Conservation (phyloP, 2,113 vertebrate species). For the Oncorhynchus nerka region DNA sequence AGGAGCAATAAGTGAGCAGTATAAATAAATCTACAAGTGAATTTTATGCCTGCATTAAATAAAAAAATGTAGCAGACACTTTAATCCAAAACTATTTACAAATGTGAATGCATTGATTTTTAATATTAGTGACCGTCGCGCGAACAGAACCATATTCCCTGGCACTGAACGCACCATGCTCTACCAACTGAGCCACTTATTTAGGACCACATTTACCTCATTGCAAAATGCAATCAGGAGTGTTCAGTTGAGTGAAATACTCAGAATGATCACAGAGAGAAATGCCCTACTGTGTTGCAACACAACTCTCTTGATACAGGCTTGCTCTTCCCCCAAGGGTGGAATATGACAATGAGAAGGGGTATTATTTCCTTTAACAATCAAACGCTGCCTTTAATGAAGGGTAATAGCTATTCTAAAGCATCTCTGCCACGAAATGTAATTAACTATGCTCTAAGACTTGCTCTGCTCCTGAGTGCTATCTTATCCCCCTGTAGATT, state of each 20-base stretch:
- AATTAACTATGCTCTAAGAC: slow-evolving; percentile 2
- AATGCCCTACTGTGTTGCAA: neutral
- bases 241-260: neutral
- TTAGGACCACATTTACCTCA: neutral
- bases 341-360: neutral
- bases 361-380: slow-evolving; percentile 6
- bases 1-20: too few relatives aligned
- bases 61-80: neutral
- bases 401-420: neutral
- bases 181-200: too few relatives aligned
- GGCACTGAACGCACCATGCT: too few relatives aligned
- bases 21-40: neutral
- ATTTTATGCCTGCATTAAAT: neutral
- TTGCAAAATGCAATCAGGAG: neutral
- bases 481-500: neutral
- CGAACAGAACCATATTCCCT: too few relatives aligned
- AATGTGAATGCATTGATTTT: too few relatives aligned
- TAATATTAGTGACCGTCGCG: too few relatives aligned
- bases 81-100: too few relatives aligned
- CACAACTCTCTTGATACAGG: neutral
- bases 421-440: neutral
- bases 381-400: neutral
- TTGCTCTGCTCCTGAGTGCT: neutral
- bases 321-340: neutral
- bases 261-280: neutral